Conservation (phyloP, 2,797 vertebrate species). For the Micrastur ruficollis region DNA sequence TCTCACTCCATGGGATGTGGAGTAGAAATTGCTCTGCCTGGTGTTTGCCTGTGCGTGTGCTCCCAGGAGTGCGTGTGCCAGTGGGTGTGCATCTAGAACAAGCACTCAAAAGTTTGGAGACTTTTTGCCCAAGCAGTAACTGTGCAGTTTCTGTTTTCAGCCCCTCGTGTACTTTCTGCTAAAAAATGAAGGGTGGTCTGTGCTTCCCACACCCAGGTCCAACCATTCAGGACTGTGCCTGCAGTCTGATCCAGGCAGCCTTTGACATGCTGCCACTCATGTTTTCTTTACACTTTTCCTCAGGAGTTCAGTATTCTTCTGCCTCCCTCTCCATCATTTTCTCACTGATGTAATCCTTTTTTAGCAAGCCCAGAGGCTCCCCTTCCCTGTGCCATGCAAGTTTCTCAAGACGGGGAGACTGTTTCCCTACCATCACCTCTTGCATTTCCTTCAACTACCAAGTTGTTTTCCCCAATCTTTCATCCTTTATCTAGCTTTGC, state of each 20-base stretch:
- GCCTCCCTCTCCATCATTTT: background rate
- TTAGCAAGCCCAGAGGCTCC: background rate
- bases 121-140: background rate
- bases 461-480: background rate
- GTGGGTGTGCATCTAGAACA: background rate
- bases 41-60: background rate
- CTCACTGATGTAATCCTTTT: background rate
- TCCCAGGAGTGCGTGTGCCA: background rate
- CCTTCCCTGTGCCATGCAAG: background rate
- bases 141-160: background rate
- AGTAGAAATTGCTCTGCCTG: background rate
- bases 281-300: background rate
- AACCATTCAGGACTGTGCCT: background rate
- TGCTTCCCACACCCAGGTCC: background rate
- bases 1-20: background rate
- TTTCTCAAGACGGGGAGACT: background rate
- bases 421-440: background rate
- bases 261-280: background rate
- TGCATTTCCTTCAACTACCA: background rate
- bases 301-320: background rate
- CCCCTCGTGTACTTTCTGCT: background rate
- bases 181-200: background rate
- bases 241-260: background rate
- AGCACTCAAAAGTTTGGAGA: background rate
- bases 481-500: background rate